Conservation (phyloP, 2,797 vertebrate genomes). For the Hylomyscus alleni region DNA sequence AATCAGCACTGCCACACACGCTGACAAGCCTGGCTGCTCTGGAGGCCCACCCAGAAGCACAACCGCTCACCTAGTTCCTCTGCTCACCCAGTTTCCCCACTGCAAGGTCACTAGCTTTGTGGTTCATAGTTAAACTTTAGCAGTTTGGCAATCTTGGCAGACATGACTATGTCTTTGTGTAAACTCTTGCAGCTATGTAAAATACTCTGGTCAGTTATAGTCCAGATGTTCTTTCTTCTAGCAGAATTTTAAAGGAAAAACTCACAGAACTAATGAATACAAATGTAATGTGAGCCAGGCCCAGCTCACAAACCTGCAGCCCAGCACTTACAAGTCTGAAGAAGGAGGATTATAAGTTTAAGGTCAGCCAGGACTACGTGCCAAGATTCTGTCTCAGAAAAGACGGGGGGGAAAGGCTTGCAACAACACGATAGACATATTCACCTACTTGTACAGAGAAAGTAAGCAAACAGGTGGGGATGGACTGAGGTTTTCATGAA, state of each 20-base stretch:
- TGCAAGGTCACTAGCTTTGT: background rate
- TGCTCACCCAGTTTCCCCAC: background rate
- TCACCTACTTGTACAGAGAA: background rate
- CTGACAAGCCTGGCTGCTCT: background rate
- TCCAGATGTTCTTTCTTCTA: constrained; percentile 19
- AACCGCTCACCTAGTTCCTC: background rate
- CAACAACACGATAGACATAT: background rate
- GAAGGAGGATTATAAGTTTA: background rate
- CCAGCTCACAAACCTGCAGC: background rate
- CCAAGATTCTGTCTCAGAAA: background rate
- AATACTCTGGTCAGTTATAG: background rate
- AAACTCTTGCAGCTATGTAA: background rate
- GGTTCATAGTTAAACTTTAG: constrained; percentile 13
- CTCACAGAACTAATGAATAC: constrained; percentile 9
- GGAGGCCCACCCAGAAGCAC: background rate
- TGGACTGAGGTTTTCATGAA: background rate
- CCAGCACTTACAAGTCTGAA: background rate
- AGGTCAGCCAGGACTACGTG: background rate
- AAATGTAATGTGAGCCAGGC: background rate
- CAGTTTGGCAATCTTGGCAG: constrained; percentile 19
- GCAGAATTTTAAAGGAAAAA: constrained; percentile 21
- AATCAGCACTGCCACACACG: background rate
- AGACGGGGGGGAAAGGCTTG: background rate
- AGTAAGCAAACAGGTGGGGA: background rate
- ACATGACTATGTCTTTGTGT: background rate